A percentile compares a stretch with the other conserved stretches of the same genome.
phyloP scores from a whole-genome alignment of 2,113 vertebrate species.

The Lepisosteus oculatus region DNA sequence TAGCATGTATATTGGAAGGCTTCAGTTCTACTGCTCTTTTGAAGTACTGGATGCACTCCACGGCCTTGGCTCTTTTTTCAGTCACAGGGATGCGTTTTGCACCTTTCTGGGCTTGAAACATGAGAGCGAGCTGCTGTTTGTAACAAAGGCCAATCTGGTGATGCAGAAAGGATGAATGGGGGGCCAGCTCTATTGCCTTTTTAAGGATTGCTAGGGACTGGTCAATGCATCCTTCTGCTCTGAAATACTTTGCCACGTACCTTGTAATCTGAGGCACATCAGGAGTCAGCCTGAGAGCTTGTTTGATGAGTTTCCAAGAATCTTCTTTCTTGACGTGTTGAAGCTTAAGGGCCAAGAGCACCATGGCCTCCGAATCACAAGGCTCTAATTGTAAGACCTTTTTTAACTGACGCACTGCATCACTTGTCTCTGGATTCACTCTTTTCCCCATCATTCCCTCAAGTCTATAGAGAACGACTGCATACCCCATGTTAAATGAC shows the following conservation, averaged over 20 bases:
- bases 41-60: constrained; percentile 33
- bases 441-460: constrained; percentile 21
- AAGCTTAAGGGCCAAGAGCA: constrained; percentile 37
- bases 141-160: constrained; percentile 46
- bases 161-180: constrained; percentile 37
- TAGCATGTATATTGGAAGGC: constrained; percentile 21
- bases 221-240: constrained; percentile 14
- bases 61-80: constrained; percentile 1
- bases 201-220: constrained; percentile 22
- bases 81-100: neutral
- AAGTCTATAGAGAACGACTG: constrained; percentile 32
- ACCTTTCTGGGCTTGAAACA: constrained; percentile 1
- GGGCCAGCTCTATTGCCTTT: constrained; percentile 21
- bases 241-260: constrained; percentile 33
- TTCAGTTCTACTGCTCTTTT: constrained; percentile 26
- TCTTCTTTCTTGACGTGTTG: constrained; percentile 14
- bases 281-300: constrained; percentile 33
- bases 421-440: neutral
- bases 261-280: constrained; percentile 25
- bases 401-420: constrained; percentile 27
- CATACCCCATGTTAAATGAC: constrained; percentile 38
- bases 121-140: constrained; percentile 19
- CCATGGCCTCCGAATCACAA: constrained; percentile 35
- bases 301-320: constrained; percentile 24
- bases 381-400: constrained; percentile 31